A percentile compares a stretch with the other conserved stretches of the same genome.
phyloP scores from a whole-genome alignment of 2,113 vertebrate species.

The Microcebus tavaratra region DNA sequence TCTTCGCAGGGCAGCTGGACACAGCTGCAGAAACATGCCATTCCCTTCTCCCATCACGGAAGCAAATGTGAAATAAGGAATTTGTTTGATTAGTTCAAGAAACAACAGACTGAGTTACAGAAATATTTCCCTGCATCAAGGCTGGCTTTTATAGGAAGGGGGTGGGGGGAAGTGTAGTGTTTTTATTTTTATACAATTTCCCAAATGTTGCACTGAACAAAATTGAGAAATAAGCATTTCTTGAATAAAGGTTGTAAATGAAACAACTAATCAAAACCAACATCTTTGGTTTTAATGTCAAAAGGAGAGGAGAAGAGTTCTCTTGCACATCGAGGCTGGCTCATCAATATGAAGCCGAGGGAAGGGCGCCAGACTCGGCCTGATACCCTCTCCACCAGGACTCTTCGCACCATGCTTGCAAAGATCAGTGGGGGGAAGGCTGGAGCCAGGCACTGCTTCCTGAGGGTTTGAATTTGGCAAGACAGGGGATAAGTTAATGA shows the following conservation, averaged over 20 bases:
- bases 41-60: not conserved
- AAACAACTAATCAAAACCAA: constrained; percentile 28
- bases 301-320: not conserved
- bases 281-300: constrained; percentile 9
- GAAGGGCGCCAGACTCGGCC: not conserved
- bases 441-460: not conserved
- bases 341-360: not conserved
- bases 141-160: not conserved
- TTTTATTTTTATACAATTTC: constrained; percentile 52
- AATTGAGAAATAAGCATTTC: constrained; percentile 44
- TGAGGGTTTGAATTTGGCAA: constrained; percentile 41
- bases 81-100: constrained; percentile 48
- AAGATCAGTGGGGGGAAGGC: constrained; percentile 28
- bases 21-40: constrained; percentile 45
- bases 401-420: not conserved
- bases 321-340: not conserved
- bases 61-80: constrained; percentile 41
- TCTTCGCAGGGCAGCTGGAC: constrained; percentile 48
- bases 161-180: not conserved
- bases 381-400: not conserved
- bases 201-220: constrained; percentile 42
- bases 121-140: constrained; percentile 17
- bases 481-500: constrained; percentile 41
- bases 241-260: constrained; percentile 6
- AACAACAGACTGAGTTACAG: constrained; percentile 5